Evolutionary conservation across 2,113 vertebrate genomes (phyloP).

Genomic region (Hippocampus comes): DNA sequence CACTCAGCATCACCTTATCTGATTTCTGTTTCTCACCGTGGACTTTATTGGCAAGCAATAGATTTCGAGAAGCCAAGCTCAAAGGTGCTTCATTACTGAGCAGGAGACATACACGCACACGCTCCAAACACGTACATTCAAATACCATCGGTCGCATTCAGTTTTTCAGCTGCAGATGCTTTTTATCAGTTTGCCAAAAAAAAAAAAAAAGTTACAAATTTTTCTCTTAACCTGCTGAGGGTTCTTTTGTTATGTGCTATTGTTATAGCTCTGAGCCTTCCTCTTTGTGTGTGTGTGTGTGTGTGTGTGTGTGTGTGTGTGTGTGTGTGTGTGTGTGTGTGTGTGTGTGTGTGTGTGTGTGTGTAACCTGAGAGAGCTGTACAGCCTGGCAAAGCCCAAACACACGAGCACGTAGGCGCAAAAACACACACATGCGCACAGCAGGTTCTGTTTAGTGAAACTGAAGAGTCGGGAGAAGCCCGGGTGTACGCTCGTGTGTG

Average conservation of each 20-base stretch:
- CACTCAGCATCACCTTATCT: constrained; percentile 17
- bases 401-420: constrained; percentile 47
- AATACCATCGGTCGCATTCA: too few relatives aligned
- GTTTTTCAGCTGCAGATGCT: constrained; percentile 33
- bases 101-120: constrained; percentile 15
- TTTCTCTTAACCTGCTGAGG: constrained; percentile 71
- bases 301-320: constrained; percentile 60
- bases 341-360: constrained; percentile 64
- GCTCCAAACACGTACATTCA: constrained; percentile 29
- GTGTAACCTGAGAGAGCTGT: constrained; percentile 68
- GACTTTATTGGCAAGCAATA: constrained; percentile 15
- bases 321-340: constrained; percentile 12
- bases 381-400: constrained; percentile 59
- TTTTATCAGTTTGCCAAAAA: constrained; percentile 60
- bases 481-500: not conserved
- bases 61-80: constrained; percentile 32
- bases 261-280: constrained; percentile 72
- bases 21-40: constrained; percentile 13
- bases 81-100: constrained; percentile 9
- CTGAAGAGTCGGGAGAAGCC: constrained; percentile 36
- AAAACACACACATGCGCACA: constrained; percentile 49
- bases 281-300: constrained; percentile 4
- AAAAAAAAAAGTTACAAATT: constrained; percentile 56
- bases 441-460: constrained; percentile 67
- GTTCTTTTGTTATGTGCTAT: constrained; percentile 65